Evolutionary conservation across 2,113 vertebrate species (phyloP).

Genomic region (Leptocoma aspasia): DNA sequence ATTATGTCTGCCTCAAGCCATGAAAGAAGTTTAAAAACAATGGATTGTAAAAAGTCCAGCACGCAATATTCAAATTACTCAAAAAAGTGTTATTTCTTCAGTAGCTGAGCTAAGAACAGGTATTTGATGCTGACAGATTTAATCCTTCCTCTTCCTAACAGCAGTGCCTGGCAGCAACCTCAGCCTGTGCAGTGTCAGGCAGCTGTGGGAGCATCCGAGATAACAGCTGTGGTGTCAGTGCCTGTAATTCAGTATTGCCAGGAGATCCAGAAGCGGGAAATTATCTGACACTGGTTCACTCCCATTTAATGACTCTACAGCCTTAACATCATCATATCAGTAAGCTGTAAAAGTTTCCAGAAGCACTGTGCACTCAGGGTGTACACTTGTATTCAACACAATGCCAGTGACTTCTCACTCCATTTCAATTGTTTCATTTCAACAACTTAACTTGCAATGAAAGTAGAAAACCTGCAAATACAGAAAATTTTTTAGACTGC

Average conservation of each 20-base stretch:
- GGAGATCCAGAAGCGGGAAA: not conserved
- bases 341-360: not conserved
- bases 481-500: not conserved
- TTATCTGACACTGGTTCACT: not conserved
- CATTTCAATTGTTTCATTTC: not conserved
- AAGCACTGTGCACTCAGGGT: not conserved
- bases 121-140: not conserved
- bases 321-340: not conserved
- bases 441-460: not conserved
- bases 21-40: not conserved
- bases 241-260: not conserved
- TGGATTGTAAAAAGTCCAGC: not conserved
- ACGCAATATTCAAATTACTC: not conserved
- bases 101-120: not conserved
- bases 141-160: not conserved
- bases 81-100: not conserved
- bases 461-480: not conserved
- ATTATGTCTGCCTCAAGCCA: not conserved
- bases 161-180: not conserved
- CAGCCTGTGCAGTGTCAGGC: not conserved
- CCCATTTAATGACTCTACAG: not conserved
- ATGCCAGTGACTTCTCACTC: not conserved
- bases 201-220: rapidly evolving
- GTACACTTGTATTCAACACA: not conserved
- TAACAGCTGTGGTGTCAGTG: not conserved